Evolutionary conservation across 2,888 invertebrate species (phyloP).

Genomic region (Keiferia lycopersicella): DNA sequence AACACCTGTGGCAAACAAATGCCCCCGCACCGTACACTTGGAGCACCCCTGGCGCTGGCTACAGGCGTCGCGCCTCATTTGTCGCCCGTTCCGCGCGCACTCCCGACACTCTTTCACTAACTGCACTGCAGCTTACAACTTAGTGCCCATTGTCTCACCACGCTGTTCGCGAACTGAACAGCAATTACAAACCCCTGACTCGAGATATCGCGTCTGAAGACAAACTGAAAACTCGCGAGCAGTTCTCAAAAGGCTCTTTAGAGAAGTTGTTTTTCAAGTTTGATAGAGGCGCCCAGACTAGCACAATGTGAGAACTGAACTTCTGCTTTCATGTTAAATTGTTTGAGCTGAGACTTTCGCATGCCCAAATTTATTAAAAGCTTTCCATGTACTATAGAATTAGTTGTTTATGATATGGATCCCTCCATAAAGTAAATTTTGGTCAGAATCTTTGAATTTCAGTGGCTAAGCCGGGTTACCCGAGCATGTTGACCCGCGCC

Average conservation of each 20-base stretch:
- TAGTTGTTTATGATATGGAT: too few relatives aligned
- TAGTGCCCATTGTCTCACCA: neutral
- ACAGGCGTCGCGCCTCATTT: neutral
- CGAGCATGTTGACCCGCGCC: neutral
- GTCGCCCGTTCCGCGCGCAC: neutral
- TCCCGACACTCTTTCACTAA: neutral
- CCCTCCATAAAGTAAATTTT: neutral
- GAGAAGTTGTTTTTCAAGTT: constrained; percentile 6
- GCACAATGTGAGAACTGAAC: too few relatives aligned
- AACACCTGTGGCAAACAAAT: constrained; percentile 14
- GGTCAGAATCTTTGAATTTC: neutral
- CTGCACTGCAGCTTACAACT: constrained; percentile 1
- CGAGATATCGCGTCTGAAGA: neutral
- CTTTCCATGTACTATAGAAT: neutral
- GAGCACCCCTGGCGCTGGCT: neutral
- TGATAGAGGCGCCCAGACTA: neutral
- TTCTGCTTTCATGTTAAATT: too few relatives aligned
- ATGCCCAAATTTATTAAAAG: too few relatives aligned
- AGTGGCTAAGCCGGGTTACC: too few relatives aligned
- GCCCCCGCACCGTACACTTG: neutral
- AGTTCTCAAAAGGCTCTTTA: constrained; percentile 1
- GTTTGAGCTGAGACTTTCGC: too few relatives aligned
- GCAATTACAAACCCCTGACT: constrained; percentile 10
- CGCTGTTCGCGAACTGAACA: constrained; percentile 1
- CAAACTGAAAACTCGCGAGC: constrained; percentile 3